Evolutionary conservation across 1,140 invertebrate genomes (phyloP).

Genomic region (Habropoda laboriosa): DNA sequence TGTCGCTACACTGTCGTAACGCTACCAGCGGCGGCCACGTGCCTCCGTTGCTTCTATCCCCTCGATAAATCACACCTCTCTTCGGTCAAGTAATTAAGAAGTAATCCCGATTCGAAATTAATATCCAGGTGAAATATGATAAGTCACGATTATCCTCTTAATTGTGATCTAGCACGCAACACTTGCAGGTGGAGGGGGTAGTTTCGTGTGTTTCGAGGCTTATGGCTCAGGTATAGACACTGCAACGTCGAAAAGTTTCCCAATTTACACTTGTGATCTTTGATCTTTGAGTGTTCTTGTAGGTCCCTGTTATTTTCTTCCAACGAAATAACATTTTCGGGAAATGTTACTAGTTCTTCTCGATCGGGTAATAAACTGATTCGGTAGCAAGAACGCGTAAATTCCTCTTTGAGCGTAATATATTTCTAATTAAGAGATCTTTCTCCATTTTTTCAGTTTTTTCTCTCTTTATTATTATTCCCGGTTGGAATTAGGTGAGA

Average conservation of each 20-base stretch:
- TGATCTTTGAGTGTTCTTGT: not conserved
- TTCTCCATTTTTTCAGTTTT: no score
- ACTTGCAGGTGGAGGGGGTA: not conserved
- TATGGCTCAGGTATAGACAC: not conserved
- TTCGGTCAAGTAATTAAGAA: slow-evolving; percentile 18
- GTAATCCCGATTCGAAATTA: slow-evolving; percentile 16
- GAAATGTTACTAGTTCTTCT: not conserved
- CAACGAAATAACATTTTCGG: no score
- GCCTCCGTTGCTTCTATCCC: not conserved
- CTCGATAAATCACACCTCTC: not conserved
- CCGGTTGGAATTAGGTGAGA: not conserved
- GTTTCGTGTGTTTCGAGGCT: not conserved
- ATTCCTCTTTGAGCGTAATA: not conserved
- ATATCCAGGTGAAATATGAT: slow-evolving; percentile 28
- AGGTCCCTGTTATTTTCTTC: no score
- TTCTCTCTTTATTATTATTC: not conserved
- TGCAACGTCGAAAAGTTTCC: not conserved
- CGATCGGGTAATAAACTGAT: not conserved
- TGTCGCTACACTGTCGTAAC: not conserved
- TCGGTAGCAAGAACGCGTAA: not conserved
- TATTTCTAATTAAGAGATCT: not conserved
- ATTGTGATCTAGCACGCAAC: slow-evolving; percentile 25
- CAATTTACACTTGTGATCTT: not conserved
- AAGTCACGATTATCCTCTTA: slow-evolving; percentile 10
- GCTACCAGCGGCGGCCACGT: no score